A percentile compares a stretch with the other conserved stretches of the same genome.
These are phyloP conservation scores for Napeogenes sylphis DNA, from an alignment of 2,888 invertebrate genomes.

Conservation along the genomic window DNA sequence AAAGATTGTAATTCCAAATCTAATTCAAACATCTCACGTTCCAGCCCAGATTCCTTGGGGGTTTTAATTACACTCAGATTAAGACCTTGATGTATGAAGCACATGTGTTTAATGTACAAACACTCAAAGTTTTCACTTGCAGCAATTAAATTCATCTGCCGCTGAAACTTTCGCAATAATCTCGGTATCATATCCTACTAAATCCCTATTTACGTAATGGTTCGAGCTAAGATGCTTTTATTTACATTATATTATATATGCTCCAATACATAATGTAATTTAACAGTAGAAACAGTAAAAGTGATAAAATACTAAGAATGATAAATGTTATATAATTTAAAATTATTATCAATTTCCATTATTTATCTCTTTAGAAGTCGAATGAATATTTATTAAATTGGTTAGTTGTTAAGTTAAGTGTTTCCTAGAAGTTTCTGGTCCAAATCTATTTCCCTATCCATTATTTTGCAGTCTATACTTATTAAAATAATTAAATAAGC, in stretches of 20 bases:
- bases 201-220: slow-evolving; percentile 15
- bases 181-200: slow-evolving; percentile 13
- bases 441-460: too few species aligned
- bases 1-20: background rate
- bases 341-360: too few species aligned
- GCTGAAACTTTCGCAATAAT: slow-evolving; percentile 18
- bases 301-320: too few species aligned
- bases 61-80: slow-evolving; percentile 15
- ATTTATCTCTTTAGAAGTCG: too few species aligned
- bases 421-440: background rate
- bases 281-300: too few species aligned
- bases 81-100: slow-evolving; percentile 13
- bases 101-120: slow-evolving; percentile 6
- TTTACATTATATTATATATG: too few species aligned
- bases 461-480: too few species aligned
- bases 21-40: background rate
- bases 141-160: slow-evolving; percentile 16
- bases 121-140: slow-evolving; percentile 2
- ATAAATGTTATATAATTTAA: too few species aligned
- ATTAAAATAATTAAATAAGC: too few species aligned
- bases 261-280: too few species aligned
- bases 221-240: too few species aligned
- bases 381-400: too few species aligned
- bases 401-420: background rate
- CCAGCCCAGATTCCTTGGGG: slow-evolving; percentile 2